phyloP scores from a whole-genome alignment of 2,888 invertebrate species.

The Cataglyphis rosenhaueri region DNA sequence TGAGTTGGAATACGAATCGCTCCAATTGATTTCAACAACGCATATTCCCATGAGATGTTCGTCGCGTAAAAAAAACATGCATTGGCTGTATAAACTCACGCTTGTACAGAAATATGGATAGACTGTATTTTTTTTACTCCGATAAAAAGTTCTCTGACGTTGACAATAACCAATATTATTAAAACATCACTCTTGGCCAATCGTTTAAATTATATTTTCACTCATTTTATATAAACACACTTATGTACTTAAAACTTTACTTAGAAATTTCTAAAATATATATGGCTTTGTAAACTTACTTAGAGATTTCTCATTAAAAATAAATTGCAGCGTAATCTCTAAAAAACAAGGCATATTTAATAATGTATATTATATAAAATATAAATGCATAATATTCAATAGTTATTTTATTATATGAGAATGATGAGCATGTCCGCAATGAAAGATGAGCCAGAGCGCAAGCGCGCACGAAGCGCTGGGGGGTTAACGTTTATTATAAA shows the following conservation, averaged over 20 bases:
- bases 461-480: not conserved
- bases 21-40: constrained; percentile 42
- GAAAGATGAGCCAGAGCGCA: constrained; percentile 38
- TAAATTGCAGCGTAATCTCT: not conserved
- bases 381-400: constrained; percentile 7
- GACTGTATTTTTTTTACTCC: constrained; percentile 35
- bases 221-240: not conserved
- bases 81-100: constrained; percentile 35
- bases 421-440: constrained; percentile 28
- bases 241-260: too few relatives aligned
- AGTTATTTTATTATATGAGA: not conserved
- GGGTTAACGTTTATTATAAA: constrained; percentile 46
- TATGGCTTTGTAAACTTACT: too few relatives aligned
- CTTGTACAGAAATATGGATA: constrained; percentile 27
- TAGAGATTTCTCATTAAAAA: not conserved
- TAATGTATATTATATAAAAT: not conserved
- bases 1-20: constrained; percentile 22
- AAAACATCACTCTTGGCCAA: constrained; percentile 13
- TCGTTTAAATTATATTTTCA: constrained; percentile 1
- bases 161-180: constrained; percentile 36
- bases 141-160: constrained; percentile 15
- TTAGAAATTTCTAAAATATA: too few relatives aligned
- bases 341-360: not conserved
- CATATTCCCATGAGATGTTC: constrained; percentile 43
- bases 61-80: constrained; percentile 34